These are phyloP conservation scores for Larimichthys crocea DNA, from an alignment of 2,113 vertebrate genomes.

Conservation along the genomic window DNA sequence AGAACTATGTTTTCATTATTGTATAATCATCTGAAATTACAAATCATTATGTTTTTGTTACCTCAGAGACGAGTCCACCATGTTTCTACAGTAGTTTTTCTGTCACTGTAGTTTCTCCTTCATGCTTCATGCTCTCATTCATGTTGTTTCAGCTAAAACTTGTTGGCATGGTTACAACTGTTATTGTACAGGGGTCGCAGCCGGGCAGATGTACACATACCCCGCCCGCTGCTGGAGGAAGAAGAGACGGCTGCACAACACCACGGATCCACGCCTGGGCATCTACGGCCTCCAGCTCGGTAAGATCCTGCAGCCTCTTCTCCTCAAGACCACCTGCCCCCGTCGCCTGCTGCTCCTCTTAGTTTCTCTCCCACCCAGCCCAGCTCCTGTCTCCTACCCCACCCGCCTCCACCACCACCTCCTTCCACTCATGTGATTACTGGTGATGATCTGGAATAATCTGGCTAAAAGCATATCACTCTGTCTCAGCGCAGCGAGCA, in stretches of 20 bases:
- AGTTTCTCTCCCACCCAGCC: background rate
- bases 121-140: no score
- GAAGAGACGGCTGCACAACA: constrained; percentile 92
- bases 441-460: constrained; percentile 68
- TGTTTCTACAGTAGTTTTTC: no score
- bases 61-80: no score
- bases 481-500: constrained; percentile 36
- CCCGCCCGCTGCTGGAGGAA: constrained; percentile 98
- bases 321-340: constrained; percentile 37
- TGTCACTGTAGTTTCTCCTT: no score
- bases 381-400: background rate
- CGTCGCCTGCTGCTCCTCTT: background rate
- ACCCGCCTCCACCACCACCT: background rate
- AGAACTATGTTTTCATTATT: no score
- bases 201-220: constrained; percentile 96
- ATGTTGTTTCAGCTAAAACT: background rate
- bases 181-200: constrained; percentile 86
- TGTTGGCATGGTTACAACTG: background rate
- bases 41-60: no score
- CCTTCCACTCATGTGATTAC: constrained; percentile 65
- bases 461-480: constrained; percentile 63
- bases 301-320: constrained; percentile 72
- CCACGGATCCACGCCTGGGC: constrained; percentile 91
- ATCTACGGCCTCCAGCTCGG: constrained; percentile 92
- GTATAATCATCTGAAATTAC: no score